These are phyloP conservation scores for Drosophila teissieri DNA, from an alignment of 1,140 invertebrate genomes.

Conservation along the genomic window DNA sequence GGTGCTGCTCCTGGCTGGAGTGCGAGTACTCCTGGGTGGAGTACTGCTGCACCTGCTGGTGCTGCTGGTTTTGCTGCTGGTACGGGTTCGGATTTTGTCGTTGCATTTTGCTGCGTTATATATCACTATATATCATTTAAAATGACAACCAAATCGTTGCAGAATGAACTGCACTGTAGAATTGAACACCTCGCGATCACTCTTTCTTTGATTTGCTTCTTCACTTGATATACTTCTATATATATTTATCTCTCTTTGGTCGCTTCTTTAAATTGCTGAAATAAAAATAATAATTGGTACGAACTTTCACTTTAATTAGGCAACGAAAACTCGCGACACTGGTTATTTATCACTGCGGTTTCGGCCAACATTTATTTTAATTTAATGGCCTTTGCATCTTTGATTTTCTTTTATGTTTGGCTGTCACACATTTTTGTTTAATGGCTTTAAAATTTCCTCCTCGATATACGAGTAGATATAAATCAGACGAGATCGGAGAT, in stretches of 20 bases:
- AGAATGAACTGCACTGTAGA: constrained; percentile 75
- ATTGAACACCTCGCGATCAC: constrained; percentile 76
- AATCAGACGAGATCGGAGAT: constrained; percentile 48
- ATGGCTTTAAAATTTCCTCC: constrained; percentile 15
- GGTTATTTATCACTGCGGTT: constrained; percentile 47
- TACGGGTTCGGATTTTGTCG: constrained; percentile 84
- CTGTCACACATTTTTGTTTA: constrained; percentile 46
- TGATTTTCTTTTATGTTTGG: constrained; percentile 38
- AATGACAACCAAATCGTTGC: constrained; percentile 81
- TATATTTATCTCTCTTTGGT: constrained; percentile 63
- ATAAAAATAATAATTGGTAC: constrained; percentile 56
- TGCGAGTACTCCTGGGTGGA: constrained; percentile 84
- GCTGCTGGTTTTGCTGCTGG: constrained; percentile 80
- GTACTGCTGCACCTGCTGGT: constrained; percentile 86
- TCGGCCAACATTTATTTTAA: constrained; percentile 46
- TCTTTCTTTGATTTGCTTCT: constrained; percentile 78
- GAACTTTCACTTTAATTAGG: constrained; percentile 16
- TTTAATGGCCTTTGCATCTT: constrained; percentile 27
- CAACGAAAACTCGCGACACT: constrained; percentile 3
- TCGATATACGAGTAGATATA: constrained; percentile 27
- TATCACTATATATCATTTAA: constrained; percentile 84
- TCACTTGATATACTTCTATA: constrained; percentile 70
- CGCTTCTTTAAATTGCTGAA: constrained; percentile 69
- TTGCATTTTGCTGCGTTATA: constrained; percentile 84
- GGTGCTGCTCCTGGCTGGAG: constrained; percentile 82